Evolutionary conservation across 1,140 invertebrate genomes (phyloP).

Genomic region (Planococcus citri): DNA sequence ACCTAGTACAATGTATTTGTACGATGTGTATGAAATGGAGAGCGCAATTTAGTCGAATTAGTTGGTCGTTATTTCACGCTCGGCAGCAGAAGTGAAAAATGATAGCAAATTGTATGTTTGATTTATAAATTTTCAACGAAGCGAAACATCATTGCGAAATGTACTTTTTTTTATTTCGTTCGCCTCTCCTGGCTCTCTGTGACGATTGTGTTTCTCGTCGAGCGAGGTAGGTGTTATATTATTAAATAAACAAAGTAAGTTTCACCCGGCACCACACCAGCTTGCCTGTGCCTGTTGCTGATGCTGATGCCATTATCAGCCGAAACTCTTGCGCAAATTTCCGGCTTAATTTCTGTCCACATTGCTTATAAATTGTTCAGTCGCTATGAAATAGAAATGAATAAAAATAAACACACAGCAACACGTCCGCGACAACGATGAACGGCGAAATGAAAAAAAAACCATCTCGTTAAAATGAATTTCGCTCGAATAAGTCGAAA

Average conservation of each 20-base stretch:
- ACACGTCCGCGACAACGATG: neutral
- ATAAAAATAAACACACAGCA: neutral
- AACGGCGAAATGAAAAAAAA: neutral
- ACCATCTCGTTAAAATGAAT: neutral
- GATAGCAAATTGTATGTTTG: neutral
- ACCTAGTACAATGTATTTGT: too few relatives aligned
- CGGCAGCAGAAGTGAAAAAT: constrained; percentile 2
- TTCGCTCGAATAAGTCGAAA: constrained; percentile 2
- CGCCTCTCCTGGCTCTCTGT: neutral
- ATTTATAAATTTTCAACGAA: constrained; percentile 8
- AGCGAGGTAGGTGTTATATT: too few relatives aligned
- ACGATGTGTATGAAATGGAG: neutral
- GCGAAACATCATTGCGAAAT: neutral
- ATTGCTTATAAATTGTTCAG: neutral
- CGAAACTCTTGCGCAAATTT: neutral
- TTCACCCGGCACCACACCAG: too few relatives aligned
- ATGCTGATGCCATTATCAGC: neutral
- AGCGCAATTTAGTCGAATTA: neutral
- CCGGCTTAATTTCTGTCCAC: neutral
- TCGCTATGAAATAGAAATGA: too few relatives aligned
- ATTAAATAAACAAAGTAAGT: neutral
- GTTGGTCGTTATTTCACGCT: constrained; percentile 5
- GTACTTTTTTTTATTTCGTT: too few relatives aligned
- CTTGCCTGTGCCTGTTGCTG: neutral
- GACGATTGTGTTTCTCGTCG: too few relatives aligned